These are phyloP conservation scores for Antennarius striatus DNA, from an alignment of 2,113 vertebrate species.

Conservation along the genomic window DNA sequence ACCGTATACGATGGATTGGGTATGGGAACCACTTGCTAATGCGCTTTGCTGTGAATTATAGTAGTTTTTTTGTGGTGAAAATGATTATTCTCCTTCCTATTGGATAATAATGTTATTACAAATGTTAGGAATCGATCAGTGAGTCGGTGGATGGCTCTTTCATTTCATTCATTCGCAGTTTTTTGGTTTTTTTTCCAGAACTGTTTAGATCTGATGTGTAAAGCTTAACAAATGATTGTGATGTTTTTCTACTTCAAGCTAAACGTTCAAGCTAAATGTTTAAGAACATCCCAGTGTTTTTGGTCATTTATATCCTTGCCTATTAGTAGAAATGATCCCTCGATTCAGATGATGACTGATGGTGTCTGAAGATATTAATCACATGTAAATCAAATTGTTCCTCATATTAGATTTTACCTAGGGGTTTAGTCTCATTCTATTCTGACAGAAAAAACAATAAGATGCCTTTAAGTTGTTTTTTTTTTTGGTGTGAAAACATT, in stretches of 20 bases:
- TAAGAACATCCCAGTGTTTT: too few species aligned
- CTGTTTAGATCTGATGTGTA: background rate
- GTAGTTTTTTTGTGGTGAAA: background rate
- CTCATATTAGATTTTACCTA: conserved; percentile 36
- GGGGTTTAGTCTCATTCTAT: conserved; percentile 53
- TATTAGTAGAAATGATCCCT: too few species aligned
- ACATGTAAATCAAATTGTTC: conserved; percentile 24
- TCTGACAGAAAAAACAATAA: conserved; percentile 61
- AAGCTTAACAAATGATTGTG: background rate
- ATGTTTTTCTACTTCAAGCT: too few species aligned
- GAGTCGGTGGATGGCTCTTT: too few species aligned
- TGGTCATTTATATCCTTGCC: too few species aligned
- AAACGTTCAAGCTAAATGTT: too few species aligned
- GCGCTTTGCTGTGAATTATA: too few species aligned
- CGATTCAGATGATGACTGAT: too few species aligned
- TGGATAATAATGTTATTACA: background rate
- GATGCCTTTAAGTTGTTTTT: conserved; percentile 54
- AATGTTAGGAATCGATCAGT: too few species aligned
- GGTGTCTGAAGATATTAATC: conserved; percentile 4
- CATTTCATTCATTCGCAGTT: background rate
- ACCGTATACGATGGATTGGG: too few species aligned
- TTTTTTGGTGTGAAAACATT: conserved; percentile 34
- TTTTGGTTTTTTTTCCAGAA: too few species aligned
- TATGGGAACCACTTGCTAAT: too few species aligned
- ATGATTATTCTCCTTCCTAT: background rate